Percentiles rank a stretch among this genome's conserved stretches.
Evolutionary conservation across 2,113 vertebrate genomes (phyloP).

Genomic region (Dipodomys spectabilis): DNA sequence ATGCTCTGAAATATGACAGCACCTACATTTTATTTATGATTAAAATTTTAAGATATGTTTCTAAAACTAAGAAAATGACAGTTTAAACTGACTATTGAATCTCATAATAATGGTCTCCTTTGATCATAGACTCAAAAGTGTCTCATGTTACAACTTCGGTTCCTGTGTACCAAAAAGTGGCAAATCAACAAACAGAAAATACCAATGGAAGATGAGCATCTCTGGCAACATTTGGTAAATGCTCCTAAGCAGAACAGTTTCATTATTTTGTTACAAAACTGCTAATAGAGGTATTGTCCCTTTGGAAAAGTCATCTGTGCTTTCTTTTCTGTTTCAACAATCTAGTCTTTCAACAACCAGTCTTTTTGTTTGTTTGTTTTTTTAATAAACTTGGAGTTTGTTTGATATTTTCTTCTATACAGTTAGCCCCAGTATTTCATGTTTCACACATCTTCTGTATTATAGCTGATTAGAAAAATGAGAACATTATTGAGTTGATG

Average conservation of each 20-base stretch:
- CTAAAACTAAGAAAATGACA: not conserved
- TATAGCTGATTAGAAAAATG: not conserved
- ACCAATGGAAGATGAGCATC: not conserved
- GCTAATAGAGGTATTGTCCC: not conserved
- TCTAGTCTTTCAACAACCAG: not conserved
- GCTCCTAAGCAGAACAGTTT: not conserved
- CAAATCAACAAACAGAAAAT: not conserved
- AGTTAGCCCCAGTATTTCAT: not conserved
- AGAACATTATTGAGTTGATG: not conserved
- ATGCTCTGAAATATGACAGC: too few relatives aligned
- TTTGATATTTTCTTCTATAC: not conserved
- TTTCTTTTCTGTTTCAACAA: not conserved
- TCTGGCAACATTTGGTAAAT: not conserved
- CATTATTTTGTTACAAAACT: not conserved
- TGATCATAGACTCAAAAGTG: not conserved
- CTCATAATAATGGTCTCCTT: not conserved
- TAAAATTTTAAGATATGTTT: not conserved
- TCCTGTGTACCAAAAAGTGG: not conserved
- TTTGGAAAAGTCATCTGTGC: not conserved
- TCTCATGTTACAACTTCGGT: not conserved
- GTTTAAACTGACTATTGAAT: not conserved
- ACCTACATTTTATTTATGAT: not conserved
- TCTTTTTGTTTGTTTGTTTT: not conserved
- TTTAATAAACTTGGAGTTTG: not conserved
- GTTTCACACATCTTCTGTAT: not conserved